Evolutionary conservation across 2,797 vertebrate genomes (phyloP).

Genomic region (Chiloscyllium punctatum): DNA sequence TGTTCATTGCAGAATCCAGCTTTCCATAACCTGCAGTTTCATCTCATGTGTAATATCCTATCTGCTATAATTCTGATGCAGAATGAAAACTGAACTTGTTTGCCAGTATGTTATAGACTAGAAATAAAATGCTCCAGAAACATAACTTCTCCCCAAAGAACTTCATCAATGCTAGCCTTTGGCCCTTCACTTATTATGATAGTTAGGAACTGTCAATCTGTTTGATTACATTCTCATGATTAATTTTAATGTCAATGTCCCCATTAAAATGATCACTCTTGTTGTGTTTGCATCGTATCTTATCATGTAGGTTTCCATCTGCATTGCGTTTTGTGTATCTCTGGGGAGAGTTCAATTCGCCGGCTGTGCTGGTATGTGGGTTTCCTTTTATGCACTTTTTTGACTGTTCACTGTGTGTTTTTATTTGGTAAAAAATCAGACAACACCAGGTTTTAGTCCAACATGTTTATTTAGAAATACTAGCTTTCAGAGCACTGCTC

Average conservation of each 20-base stretch:
- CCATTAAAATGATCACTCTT: background rate
- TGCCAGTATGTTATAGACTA: background rate
- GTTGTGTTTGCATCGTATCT: too few species aligned
- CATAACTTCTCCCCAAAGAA: background rate
- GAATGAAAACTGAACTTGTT: background rate
- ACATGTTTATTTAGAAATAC: too few species aligned
- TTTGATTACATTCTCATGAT: background rate
- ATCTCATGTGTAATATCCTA: background rate
- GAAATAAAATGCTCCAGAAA: background rate
- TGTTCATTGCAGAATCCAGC: background rate
- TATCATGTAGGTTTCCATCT: too few species aligned
- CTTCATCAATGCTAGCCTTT: background rate
- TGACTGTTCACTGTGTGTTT: too few species aligned
- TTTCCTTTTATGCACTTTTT: too few species aligned
- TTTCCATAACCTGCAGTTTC: background rate
- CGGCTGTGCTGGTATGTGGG: too few species aligned
- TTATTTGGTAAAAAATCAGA: too few species aligned
- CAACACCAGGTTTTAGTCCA: too few species aligned
- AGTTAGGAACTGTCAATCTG: background rate
- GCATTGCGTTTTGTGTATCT: too few species aligned
- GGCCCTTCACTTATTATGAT: background rate
- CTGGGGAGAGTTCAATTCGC: too few species aligned
- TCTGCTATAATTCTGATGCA: background rate
- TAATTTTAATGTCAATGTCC: background rate
- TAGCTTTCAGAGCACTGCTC: too few species aligned